Percentiles rank a stretch among this genome's conserved stretches.
These are phyloP conservation scores for Dicrostonyx torquatus DNA, from an alignment of 2,797 vertebrate species.

Conservation along the genomic window DNA sequence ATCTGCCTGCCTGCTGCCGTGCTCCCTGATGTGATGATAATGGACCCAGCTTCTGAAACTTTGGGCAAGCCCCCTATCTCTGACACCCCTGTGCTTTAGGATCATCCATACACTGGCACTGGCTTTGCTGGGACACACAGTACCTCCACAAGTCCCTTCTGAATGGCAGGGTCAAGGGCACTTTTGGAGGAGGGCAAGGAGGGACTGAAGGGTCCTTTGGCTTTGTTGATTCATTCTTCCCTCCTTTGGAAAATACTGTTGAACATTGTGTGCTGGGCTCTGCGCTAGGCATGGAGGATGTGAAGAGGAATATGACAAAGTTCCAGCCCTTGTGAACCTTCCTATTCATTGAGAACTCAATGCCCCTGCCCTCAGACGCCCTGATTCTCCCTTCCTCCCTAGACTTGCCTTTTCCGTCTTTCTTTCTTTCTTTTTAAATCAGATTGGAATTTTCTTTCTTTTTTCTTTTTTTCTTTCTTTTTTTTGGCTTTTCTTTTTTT, in stretches of 20 bases:
- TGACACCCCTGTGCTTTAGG: not conserved
- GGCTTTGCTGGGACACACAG: not conserved
- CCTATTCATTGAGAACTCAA: not conserved
- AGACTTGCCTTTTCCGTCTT: not conserved
- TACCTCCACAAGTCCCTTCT: not conserved
- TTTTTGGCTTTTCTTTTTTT: too few relatives aligned
- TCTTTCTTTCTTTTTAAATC: not conserved
- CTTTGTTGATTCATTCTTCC: not conserved
- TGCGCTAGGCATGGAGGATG: not conserved
- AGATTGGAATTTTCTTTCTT: not conserved
- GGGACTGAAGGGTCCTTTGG: not conserved
- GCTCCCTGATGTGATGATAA: not conserved
- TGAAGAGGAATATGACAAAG: not conserved
- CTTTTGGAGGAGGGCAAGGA: not conserved
- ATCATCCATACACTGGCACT: not conserved
- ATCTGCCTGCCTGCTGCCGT: not conserved
- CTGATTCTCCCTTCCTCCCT: not conserved
- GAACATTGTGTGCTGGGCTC: not conserved
- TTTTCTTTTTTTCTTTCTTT: too few relatives aligned
- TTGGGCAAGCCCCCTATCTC: not conserved
- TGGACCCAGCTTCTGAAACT: not conserved
- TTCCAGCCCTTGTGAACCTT: not conserved
- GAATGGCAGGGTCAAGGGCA: not conserved
- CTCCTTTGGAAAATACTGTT: not conserved
- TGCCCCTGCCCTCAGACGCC: too few relatives aligned